phyloP scores from a whole-genome alignment of 2,888 invertebrate genomes.

The Apotomis betuletana region DNA sequence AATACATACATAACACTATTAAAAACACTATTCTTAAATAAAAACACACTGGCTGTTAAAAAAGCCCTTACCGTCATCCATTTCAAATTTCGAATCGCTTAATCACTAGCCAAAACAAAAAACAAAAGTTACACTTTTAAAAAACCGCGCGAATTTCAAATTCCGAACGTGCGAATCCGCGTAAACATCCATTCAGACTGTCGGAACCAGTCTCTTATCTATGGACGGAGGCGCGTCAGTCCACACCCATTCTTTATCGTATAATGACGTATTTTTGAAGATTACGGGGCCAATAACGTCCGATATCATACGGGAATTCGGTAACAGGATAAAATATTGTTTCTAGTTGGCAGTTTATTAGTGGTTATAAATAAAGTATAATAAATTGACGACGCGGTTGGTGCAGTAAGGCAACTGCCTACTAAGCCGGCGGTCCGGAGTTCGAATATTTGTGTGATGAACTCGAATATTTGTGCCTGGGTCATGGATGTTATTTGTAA shows the following conservation, averaged over 20 bases:
- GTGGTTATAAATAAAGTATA: background rate
- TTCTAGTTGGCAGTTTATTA: background rate
- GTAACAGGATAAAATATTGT: conserved; percentile 14
- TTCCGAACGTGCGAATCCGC: conserved; percentile 33
- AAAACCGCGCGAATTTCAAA: conserved; percentile 31
- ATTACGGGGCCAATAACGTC: conserved; percentile 24
- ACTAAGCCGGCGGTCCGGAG: too few species aligned
- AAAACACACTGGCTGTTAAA: background rate
- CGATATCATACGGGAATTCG: conserved; percentile 10
- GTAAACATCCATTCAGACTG: conserved; percentile 32
- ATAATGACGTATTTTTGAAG: conserved; percentile 35
- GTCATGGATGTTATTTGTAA: too few species aligned
- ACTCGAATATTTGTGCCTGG: too few species aligned
- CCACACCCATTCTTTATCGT: conserved; percentile 39
- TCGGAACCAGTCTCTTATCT: background rate
- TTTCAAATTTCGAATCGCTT: conserved; percentile 6
- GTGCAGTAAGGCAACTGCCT: too few species aligned
- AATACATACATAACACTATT: background rate
- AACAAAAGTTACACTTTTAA: background rate
- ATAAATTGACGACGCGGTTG: too few species aligned
- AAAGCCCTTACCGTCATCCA: conserved; percentile 32
- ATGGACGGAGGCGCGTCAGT: conserved; percentile 30
- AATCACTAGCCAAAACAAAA: conserved; percentile 16
- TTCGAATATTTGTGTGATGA: too few species aligned
- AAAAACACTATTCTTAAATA: background rate